A percentile compares a stretch with the other conserved stretches of the same genome.
Evolutionary conservation across 2,113 vertebrate genomes (phyloP).

Genomic region (Erythrolamprus reginae): DNA sequence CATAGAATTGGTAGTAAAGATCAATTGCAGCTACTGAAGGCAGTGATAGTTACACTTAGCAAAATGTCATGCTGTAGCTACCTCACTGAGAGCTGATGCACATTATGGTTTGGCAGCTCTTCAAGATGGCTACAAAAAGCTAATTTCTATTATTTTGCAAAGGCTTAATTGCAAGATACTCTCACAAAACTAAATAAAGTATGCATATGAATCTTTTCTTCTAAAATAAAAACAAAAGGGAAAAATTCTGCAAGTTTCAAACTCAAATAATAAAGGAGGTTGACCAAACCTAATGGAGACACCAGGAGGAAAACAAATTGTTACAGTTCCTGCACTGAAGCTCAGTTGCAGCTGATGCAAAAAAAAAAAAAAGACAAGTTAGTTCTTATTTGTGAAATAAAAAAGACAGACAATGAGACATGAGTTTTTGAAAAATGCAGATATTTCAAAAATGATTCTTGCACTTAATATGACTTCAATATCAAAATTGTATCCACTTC

Average conservation of each 20-base stretch:
- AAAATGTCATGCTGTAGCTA: constrained; percentile 13
- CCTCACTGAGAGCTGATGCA: background rate
- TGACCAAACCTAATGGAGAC: background rate
- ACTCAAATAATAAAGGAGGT: background rate
- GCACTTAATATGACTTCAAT: background rate
- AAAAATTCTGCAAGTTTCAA: background rate
- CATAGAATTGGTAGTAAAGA: background rate
- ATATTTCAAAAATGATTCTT: background rate
- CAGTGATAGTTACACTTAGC: background rate
- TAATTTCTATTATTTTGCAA: background rate
- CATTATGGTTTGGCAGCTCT: background rate
- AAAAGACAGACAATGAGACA: background rate
- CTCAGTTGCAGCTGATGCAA: background rate
- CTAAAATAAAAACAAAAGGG: background rate
- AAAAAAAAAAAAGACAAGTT: background rate
- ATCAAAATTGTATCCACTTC: background rate
- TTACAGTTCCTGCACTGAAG: background rate
- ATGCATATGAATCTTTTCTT: background rate
- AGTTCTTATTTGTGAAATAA: background rate
- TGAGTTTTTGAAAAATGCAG: background rate
- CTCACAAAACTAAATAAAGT: background rate
- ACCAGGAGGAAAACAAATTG: background rate
- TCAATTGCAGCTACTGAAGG: constrained; percentile 7
- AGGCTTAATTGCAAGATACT: background rate
- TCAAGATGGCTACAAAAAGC: background rate